Evolutionary conservation across 2,113 vertebrate species (phyloP), one percentile per base, ranked within the genome.

Genomic region (Catharus minimus): DNA sequence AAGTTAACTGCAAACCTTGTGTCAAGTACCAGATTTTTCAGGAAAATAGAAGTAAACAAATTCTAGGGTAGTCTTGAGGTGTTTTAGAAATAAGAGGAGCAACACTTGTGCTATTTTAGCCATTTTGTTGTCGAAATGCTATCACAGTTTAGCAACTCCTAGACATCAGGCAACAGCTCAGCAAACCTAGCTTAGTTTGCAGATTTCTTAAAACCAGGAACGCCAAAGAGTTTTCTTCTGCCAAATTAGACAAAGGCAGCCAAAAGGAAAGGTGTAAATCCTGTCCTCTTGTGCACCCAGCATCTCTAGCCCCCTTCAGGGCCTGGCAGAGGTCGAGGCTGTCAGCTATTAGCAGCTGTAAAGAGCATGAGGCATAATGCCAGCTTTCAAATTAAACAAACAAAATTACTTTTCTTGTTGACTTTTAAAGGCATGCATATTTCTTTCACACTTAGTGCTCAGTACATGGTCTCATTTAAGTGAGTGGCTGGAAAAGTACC

Each of bases 231-330:
- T 47, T 57, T 93, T 74, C 26, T 38, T 85, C 69, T 89, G 87
- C 91, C 85, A 82, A 91, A 87, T 65, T 13, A 68, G 50, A 58
- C 3, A 1, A 62, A 90, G 74, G 69, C 89, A 95, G 87, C 74
- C 71, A 72, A 94, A 94, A 61, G 75, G 75, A 66, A 92, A 94
- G 93, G 91, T 92, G 79, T 91, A 80, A 89, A 94, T 93, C 82
- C 81, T 64, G 57, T 82, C 67, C 58, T 87, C 81, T 50, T 39
- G 67, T 30, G 46, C 73, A 49, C 38, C 28, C 33, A 27, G 46
- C 21, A 46, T 71, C 69, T 85, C 46, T 14, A 64, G 68, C 53
- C 5, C 3, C 82, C 41, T 83, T 52, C 67, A 47, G 82, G 89
- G 58, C 67, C 85, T 88, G 89, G 60, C 36, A 12, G 72, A 85